Evolutionary conservation across 2,888 invertebrate genomes (phyloP).

Genomic region (Euzophera pinguis): DNA sequence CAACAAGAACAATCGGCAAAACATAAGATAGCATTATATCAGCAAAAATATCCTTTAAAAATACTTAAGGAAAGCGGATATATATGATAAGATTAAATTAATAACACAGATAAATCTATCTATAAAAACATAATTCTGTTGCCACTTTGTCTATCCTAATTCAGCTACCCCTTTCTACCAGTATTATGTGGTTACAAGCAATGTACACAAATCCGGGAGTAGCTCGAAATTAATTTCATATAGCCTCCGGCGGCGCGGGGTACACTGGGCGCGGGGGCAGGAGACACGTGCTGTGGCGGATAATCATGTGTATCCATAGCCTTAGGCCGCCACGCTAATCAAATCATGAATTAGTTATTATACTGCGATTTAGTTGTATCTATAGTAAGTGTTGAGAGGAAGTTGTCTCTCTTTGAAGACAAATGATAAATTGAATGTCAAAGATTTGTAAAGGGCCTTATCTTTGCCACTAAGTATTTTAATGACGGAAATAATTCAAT

Average conservation of each 20-base stretch:
- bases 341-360: conserved; percentile 8
- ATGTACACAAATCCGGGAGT: conserved; percentile 65
- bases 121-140: neutral
- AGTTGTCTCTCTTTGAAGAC: no score
- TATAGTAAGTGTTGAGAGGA: neutral
- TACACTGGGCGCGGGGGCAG: conserved; percentile 20
- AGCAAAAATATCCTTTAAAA: no score
- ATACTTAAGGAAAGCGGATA: no score
- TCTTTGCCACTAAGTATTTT: no score
- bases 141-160: conserved; percentile 17
- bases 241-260: conserved; percentile 49
- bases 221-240: conserved; percentile 74
- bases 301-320: conserved; percentile 47
- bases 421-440: no score
- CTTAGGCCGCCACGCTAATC: conserved; percentile 24
- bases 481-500: no score
- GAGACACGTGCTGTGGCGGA: conserved; percentile 53
- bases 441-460: no score
- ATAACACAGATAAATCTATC: no score
- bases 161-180: conserved; percentile 34
- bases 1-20: no score
- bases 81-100: no score
- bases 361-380: conserved; percentile 1
- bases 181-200: conserved; percentile 36
- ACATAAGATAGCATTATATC: no score